Evolutionary conservation across 2,888 invertebrate species (phyloP), one percentile per base, ranked within the genome.

Genomic region (Noctua janthina): DNA sequence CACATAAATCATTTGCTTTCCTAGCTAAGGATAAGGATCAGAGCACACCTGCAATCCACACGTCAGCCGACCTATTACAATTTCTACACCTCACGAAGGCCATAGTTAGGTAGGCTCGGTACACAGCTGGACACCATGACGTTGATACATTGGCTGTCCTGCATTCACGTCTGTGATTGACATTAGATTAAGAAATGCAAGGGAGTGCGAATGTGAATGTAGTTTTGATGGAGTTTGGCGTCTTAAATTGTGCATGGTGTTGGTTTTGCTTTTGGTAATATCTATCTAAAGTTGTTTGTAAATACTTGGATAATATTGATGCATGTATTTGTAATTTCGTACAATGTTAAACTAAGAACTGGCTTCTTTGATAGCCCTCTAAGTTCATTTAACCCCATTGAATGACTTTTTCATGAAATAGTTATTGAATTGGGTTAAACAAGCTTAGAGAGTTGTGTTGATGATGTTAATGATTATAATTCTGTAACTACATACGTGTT

Each of bases 71-170:
- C 35, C 46, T 69, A 76, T 83, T 83, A 70, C 49, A 62, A 72
- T 84, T 76, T 70, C 85, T 64, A 64, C 46, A 69, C 62, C 1
- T 59, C 54, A 66, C n/a, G 39, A 43, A 62, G 76, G 64, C 54
- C 64, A 17, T 20, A 39, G 39, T 10, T 64, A 64, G 20, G 29
- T 23, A 56, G 56, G 0, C 56, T n/a, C 1, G 49, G 59, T 35
- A n/a, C 35, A 51, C 81, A 78, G 68, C 66, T 75, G 71, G 81
- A 72, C n/a, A 80, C 7, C 29, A 51, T 74, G 85, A 84, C 85
- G 81, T 84, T 84, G 84, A 84, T 85, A 56, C 84, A 84, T 84
- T 35, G 70, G 10, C 81, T 85, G 85, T 71, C 81, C 46, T 81
- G 70, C 73, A 76, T 71, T 75, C 43, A 39, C 15, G 0, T 2